Percentiles rank a stretch among this genome's conserved stretches.
These are phyloP conservation scores for Riparia riparia DNA, from an alignment of 2,113 vertebrate genomes.

Conservation along the genomic window DNA sequence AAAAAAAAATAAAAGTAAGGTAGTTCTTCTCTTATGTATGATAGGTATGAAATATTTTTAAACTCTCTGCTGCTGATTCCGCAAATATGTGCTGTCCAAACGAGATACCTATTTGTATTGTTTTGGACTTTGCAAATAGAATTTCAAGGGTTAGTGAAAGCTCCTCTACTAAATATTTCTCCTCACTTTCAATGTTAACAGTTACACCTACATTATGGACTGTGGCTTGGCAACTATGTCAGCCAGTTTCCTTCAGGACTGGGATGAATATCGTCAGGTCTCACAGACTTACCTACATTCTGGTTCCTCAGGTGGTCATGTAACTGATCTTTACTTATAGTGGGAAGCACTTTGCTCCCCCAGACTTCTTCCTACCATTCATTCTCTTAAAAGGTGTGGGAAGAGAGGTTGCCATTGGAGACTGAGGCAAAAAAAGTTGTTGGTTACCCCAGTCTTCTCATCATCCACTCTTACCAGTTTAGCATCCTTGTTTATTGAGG, in stretches of 20 bases:
- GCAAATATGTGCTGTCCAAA: background rate
- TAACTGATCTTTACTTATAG: background rate
- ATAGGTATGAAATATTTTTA: background rate
- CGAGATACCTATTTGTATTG: background rate
- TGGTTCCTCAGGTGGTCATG: background rate
- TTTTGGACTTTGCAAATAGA: background rate
- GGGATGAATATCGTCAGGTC: background rate
- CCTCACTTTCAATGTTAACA: background rate
- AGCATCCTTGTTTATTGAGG: background rate
- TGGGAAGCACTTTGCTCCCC: background rate
- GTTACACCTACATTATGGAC: background rate
- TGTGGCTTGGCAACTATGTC: background rate
- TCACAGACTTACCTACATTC: fast-evolving
- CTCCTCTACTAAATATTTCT: background rate
- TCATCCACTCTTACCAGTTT: background rate
- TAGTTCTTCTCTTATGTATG: background rate
- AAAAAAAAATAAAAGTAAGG: background rate
- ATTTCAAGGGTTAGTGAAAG: background rate
- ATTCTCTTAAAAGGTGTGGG: background rate
- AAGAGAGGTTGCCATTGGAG: background rate
- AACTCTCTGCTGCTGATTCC: background rate
- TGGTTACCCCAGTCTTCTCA: background rate
- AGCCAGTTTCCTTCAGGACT: background rate
- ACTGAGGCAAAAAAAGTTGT: background rate
- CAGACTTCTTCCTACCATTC: too few relatives aligned